Evolutionary conservation across 2,113 vertebrate species (phyloP).

Genomic region (human): DNA sequence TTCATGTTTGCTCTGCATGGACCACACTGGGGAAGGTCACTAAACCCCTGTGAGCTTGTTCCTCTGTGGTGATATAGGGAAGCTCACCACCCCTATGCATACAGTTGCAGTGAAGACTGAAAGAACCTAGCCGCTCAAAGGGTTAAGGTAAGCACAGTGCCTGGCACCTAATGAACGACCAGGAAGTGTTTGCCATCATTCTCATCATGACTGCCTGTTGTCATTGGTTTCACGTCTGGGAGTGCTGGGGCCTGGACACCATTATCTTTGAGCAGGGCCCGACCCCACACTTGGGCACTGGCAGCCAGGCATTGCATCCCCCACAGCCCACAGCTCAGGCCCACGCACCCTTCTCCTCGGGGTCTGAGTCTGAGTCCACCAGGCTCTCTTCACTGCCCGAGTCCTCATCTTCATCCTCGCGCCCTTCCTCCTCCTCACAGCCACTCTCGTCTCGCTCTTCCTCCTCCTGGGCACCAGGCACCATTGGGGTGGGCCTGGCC

Average conservation of each 20-base stretch:
- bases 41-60: not conserved
- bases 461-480: slow-evolving; percentile 85
- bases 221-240: accelerated
- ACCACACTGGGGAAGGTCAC: not conserved
- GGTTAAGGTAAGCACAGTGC: not conserved
- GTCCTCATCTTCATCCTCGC: slow-evolving; percentile 92
- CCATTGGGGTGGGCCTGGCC: not conserved
- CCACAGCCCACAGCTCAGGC: accelerated
- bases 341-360: slow-evolving; percentile 93
- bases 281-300: accelerated
- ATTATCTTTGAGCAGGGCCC: too few species aligned
- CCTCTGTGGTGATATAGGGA: not conserved
- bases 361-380: slow-evolving; percentile 95
- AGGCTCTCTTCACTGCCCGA: slow-evolving; percentile 96
- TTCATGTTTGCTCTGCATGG: not conserved
- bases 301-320: not conserved
- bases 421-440: slow-evolving; percentile 94
- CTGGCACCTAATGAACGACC: accelerated
- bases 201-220: accelerated
- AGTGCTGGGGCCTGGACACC: not conserved
- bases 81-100: not conserved
- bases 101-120: too few species aligned
- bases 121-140: accelerated
- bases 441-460: slow-evolving; percentile 93
- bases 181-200: accelerated